A percentile compares a stretch with the other conserved stretches of the same genome.
phyloP scores from a whole-genome alignment of 2,888 invertebrate species.

The Holacanthella duospinosa region DNA sequence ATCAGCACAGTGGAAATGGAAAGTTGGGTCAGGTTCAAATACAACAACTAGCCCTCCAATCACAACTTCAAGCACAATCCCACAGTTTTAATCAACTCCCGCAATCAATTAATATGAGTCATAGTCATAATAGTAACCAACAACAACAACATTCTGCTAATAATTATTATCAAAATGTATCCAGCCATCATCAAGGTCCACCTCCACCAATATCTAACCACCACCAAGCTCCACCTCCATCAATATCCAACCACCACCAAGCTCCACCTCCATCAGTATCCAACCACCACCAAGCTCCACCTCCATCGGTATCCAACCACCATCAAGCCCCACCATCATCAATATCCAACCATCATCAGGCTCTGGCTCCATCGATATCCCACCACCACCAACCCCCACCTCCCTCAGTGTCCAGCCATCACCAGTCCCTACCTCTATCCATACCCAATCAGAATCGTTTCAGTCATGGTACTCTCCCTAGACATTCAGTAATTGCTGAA shows the following conservation, averaged over 20 bases:
- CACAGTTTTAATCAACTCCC: neutral
- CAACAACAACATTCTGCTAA: conserved; percentile 18
- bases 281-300: no score
- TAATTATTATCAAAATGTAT: conserved; percentile 17
- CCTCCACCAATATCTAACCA: conserved; percentile 24
- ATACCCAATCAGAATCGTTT: conserved; percentile 16
- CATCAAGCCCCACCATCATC: conserved; percentile 27
- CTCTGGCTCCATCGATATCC: conserved; percentile 23
- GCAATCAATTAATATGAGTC: neutral
- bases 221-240: conserved; percentile 19
- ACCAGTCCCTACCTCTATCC: conserved; percentile 27
- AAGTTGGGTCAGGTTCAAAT: neutral
- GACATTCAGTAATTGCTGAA: neutral
- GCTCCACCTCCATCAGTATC: no score
- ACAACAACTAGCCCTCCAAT: conserved; percentile 5
- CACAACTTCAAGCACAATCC: conserved; percentile 10
- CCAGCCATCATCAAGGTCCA: conserved; percentile 14
- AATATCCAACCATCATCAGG: conserved; percentile 21
- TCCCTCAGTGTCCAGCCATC: conserved; percentile 24
- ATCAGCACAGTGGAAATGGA: conserved; percentile 10
- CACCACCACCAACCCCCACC: conserved; percentile 30
- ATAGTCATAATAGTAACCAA: no score
- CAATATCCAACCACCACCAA: conserved; percentile 24
- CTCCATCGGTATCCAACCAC: conserved; percentile 24
- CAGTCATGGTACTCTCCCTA: conserved; percentile 3